phyloP scores from a whole-genome alignment of 1,140 invertebrate species.

The Grapholita molesta region DNA sequence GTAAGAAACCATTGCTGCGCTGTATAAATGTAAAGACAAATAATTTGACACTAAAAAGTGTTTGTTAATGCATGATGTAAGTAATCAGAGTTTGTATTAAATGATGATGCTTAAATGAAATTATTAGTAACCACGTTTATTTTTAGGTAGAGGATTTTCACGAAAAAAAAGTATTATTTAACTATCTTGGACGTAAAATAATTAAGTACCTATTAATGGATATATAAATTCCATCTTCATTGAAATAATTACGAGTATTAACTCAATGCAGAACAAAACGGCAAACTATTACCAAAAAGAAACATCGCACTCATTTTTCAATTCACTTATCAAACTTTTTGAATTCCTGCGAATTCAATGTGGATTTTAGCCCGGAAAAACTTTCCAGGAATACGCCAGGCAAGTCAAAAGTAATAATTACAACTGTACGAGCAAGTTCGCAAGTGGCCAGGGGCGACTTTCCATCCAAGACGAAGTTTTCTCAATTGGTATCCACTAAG shows the following conservation, averaged over 20 bases:
- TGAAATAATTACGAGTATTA: not conserved
- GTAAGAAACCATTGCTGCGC: not conserved
- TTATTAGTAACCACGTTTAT: too few relatives aligned
- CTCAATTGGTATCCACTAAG: conserved; percentile 39
- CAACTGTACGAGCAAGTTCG: not conserved
- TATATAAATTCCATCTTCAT: too few relatives aligned
- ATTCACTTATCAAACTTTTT: not conserved
- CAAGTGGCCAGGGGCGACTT: not conserved
- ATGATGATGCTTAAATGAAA: too few relatives aligned
- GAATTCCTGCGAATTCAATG: not conserved
- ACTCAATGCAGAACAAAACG: not conserved
- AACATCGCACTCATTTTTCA: not conserved
- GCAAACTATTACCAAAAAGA: not conserved
- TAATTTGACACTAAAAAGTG: too few relatives aligned
- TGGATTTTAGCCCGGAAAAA: not conserved
- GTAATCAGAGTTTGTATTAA: too few relatives aligned
- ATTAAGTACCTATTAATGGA: too few relatives aligned
- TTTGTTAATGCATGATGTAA: too few relatives aligned
- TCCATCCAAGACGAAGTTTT: conserved; percentile 29
- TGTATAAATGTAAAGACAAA: too few relatives aligned
- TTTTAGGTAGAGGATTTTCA: too few relatives aligned
- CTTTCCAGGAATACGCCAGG: not conserved
- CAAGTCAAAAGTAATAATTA: conserved; percentile 17
- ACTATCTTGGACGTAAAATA: too few relatives aligned
- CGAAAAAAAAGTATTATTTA: too few relatives aligned